These are phyloP conservation scores for Coleophora deauratella DNA, from an alignment of 2,888 invertebrate species.

Conservation along the genomic window DNA sequence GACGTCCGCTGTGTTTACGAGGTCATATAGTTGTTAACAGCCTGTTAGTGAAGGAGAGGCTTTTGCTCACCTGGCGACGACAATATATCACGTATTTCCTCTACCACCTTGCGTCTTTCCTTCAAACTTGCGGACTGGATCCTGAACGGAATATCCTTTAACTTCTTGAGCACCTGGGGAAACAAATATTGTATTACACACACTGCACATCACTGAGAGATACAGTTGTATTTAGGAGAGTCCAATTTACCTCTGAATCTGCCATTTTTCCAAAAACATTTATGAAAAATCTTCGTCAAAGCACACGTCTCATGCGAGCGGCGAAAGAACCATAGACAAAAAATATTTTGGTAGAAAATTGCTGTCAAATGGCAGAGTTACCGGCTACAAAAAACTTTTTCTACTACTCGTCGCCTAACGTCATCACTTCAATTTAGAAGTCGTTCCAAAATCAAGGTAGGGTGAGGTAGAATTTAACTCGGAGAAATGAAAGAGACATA, in stretches of 20 bases:
- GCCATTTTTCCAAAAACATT: constrained; percentile 74
- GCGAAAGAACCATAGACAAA: constrained; percentile 28
- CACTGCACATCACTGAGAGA: too few species aligned
- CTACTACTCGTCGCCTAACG: too few species aligned
- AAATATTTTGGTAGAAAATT: constrained; percentile 16
- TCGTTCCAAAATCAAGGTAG: too few species aligned
- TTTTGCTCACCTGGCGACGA: constrained; percentile 78
- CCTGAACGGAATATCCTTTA: constrained; percentile 83
- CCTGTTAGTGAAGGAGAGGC: too few species aligned
- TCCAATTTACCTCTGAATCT: constrained; percentile 76
- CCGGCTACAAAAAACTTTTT: too few species aligned
- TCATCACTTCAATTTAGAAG: too few species aligned
- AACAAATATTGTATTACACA: constrained; percentile 11
- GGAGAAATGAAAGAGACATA: too few species aligned
- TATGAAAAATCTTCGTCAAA: constrained; percentile 31
- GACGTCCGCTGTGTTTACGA: too few species aligned
- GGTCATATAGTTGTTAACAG: too few species aligned
- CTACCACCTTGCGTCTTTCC: constrained; percentile 78
- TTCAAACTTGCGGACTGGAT: constrained; percentile 83
- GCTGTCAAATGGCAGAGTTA: constrained; percentile 6
- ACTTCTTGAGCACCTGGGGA: constrained; percentile 76
- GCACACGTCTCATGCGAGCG: constrained; percentile 32
- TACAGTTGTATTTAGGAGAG: constrained; percentile 2
- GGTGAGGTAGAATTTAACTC: too few species aligned
- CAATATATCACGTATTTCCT: constrained; percentile 80